These are phyloP conservation scores for Linyphia triangularis DNA, from an alignment of 2,888 invertebrate genomes.

Conservation along the genomic window DNA sequence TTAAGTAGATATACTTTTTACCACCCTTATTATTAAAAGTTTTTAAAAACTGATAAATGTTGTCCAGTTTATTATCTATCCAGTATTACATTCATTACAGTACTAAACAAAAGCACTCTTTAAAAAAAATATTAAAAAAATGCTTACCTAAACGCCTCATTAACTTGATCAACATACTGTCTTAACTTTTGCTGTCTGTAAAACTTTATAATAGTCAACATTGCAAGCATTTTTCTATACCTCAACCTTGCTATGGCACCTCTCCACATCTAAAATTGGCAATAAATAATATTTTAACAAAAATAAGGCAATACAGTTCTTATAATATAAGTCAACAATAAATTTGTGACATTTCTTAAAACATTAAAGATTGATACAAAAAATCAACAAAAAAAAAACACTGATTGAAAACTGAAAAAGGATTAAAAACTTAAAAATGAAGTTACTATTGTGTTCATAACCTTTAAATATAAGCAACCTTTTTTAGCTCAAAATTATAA, in stretches of 20 bases:
- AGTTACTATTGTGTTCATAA: too few relatives aligned
- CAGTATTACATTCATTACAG: too few relatives aligned
- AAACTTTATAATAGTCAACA: conserved; percentile 88
- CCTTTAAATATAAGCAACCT: too few relatives aligned
- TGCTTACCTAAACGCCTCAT: conserved; percentile 83
- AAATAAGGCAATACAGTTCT: not conserved
- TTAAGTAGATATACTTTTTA: too few relatives aligned
- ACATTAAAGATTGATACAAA: not conserved
- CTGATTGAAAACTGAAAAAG: not conserved
- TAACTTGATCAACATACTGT: conserved; percentile 85
- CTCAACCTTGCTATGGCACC: conserved; percentile 88
- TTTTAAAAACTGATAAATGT: too few relatives aligned
- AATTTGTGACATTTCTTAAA: not conserved
- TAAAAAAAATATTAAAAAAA: not conserved
- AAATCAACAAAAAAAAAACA: not conserved
- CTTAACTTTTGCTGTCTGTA: conserved; percentile 90
- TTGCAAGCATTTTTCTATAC: conserved; percentile 92
- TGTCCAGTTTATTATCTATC: too few relatives aligned
- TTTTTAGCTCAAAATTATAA: too few relatives aligned
- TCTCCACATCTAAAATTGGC: conserved; percentile 86
- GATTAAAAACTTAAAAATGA: not conserved
- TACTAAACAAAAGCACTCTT: too few relatives aligned
- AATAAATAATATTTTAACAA: not conserved
- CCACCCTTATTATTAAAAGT: too few relatives aligned
- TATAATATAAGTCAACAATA: too few relatives aligned